These are phyloP conservation scores for Erythrocercus mccallii DNA, from an alignment of 2,113 vertebrate genomes.

Conservation along the genomic window DNA sequence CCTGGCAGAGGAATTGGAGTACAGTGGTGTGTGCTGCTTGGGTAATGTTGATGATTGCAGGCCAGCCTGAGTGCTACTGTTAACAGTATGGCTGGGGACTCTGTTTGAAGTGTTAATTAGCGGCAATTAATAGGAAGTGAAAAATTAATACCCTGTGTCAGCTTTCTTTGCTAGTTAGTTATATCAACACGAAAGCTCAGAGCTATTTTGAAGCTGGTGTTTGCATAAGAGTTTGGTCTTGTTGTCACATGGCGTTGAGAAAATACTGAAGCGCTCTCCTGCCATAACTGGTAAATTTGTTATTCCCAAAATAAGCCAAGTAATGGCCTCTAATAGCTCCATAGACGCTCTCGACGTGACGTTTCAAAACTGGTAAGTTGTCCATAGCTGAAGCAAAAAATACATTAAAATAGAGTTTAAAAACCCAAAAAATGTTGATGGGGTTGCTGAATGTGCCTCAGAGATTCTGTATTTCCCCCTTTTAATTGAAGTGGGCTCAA, in stretches of 20 bases:
- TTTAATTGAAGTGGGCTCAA: neutral
- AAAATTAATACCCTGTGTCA: constrained; percentile 46
- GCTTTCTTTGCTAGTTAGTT: constrained; percentile 37
- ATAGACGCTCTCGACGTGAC: fast-evolving
- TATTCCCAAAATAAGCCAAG: neutral
- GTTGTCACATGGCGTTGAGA: neutral
- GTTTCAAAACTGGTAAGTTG: neutral
- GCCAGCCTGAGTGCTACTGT: neutral
- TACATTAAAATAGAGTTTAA: neutral
- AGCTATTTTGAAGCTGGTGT: neutral
- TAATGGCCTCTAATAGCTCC: neutral
- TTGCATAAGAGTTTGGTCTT: neutral
- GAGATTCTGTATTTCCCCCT: neutral
- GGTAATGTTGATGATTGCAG: neutral
- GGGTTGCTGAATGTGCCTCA: neutral
- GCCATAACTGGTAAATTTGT: neutral
- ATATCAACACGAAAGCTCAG: neutral
- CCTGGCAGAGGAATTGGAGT: neutral
- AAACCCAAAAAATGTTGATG: neutral
- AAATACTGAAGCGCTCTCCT: neutral
- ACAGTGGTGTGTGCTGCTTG: neutral
- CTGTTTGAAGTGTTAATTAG: constrained; percentile 61
- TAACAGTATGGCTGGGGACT: constrained; percentile 38
- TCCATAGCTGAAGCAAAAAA: neutral
- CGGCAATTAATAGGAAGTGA: constrained; percentile 53